phyloP scores from a whole-genome alignment of 2,113 vertebrate genomes.

The Xerus inauris region DNA sequence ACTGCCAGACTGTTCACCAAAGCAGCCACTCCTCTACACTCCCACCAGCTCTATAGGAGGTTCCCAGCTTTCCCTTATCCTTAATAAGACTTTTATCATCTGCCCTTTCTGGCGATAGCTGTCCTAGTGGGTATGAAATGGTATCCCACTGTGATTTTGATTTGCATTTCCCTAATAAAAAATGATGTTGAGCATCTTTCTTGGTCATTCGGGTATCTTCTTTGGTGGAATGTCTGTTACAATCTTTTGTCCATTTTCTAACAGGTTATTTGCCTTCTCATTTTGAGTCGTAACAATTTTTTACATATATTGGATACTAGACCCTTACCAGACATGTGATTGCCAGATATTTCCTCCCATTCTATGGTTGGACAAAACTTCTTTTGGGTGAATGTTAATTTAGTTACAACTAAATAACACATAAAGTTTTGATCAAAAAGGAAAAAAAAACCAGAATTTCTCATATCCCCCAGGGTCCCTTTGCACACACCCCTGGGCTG shows the following conservation, averaged over 20 bases:
- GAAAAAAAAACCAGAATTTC: no score
- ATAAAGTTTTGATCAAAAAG: no score
- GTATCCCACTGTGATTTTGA: not conserved
- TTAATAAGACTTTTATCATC: not conserved
- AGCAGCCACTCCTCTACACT: not conserved
- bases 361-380: not conserved
- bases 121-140: not conserved
- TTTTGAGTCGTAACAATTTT: not conserved
- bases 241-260: not conserved
- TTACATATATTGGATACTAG: not conserved
- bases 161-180: not conserved
- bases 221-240: not conserved
- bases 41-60: no score
- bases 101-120: no score
- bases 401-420: not conserved
- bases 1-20: not conserved
- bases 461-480: not conserved
- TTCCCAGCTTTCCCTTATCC: no score
- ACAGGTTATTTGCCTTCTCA: not conserved
- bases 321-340: not conserved
- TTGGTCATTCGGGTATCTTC: not conserved
- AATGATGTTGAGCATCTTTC: no score
- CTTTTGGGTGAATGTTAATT: not conserved
- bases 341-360: not conserved
- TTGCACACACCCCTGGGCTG: no score